A percentile compares a stretch with the other conserved stretches of the same genome.
These are phyloP conservation scores for Protophormia terraenovae DNA, from an alignment of 2,888 invertebrate genomes.

Conservation along the genomic window DNA sequence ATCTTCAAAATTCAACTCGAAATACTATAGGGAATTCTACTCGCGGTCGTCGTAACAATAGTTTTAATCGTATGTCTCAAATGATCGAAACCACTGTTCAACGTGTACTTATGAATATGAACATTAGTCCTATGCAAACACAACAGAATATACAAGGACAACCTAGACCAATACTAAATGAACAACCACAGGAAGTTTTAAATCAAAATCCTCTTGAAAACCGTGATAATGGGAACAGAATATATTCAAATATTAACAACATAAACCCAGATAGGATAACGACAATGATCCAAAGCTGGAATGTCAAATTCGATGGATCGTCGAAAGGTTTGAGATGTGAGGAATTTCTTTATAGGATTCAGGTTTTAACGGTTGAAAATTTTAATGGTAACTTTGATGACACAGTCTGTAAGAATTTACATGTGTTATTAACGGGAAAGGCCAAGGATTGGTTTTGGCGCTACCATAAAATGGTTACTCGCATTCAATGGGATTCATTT, in stretches of 20 bases:
- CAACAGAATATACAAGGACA: too few species aligned
- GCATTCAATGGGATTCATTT: not conserved
- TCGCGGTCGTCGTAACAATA: not conserved
- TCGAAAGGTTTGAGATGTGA: not conserved
- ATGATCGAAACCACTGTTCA: not conserved
- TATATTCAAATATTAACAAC: not conserved
- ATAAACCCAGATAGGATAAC: conserved; percentile 1
- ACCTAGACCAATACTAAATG: not conserved
- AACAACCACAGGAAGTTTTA: not conserved
- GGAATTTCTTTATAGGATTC: conserved; percentile 1
- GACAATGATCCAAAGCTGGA: not conserved
- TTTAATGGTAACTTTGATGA: not conserved
- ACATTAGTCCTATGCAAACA: not conserved
- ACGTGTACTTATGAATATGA: not conserved
- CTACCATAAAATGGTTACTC: not conserved
- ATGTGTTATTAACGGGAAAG: not conserved
- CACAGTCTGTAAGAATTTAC: conserved; percentile 4
- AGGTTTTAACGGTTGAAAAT: not conserved
- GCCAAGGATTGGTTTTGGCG: conserved; percentile 18
- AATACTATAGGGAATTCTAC: not conserved
- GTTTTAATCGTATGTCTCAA: not conserved
- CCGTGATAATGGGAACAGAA: not conserved
- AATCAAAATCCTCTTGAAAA: not conserved
- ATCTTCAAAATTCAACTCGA: not conserved
- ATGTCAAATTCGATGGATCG: conserved; percentile 7